Evolutionary conservation across 2,888 invertebrate species (phyloP), one percentile per base, ranked within the genome.

Genomic region (Mellilla xanthometata): DNA sequence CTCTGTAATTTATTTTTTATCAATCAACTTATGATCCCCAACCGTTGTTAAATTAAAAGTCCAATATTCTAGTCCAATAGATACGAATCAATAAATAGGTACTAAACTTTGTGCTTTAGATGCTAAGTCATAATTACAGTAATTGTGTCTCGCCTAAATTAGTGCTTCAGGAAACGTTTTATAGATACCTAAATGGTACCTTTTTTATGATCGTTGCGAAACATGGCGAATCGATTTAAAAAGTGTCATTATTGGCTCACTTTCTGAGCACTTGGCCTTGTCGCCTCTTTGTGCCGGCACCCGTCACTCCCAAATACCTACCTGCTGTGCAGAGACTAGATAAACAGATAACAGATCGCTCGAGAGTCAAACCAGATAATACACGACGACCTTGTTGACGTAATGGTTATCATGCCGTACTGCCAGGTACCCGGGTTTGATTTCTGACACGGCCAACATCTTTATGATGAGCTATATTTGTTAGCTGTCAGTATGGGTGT

Each of bases 191-290:
- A 28, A 36, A 28, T 36, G 28, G 27, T 36, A 31, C 12, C 23
- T 39, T 52, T 53, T 56, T 53, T 51, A 47, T 41, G 30, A 27
- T 12, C 29, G 11, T 49, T 45, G 30, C 39, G 50, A 52, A 52
- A 47, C 54, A 58, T 65, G 59, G 66, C 66, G 54, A 74, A 75
- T 74, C 56, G 68, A 67, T 63, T 62, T 60, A 68, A 71, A 71
- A 74, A 69, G 60, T 66, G 64, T 68, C 69, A 65, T 68, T 75
- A 68, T 40, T 62, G 65, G 67, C 40, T 69, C 68, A 71, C 72
- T 76, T 74, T 71, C 58, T 62, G 71, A 66, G 56, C 52, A 49
- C 47, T 54, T 64, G 70, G 68, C 78, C 78, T 78, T 76, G 76
- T 58, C 41, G 56, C 73, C 69, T 70, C 72, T 72, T 63, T 69